Evolutionary conservation across 2,888 invertebrate genomes (phyloP).

Genomic region (Gibbula magus): DNA sequence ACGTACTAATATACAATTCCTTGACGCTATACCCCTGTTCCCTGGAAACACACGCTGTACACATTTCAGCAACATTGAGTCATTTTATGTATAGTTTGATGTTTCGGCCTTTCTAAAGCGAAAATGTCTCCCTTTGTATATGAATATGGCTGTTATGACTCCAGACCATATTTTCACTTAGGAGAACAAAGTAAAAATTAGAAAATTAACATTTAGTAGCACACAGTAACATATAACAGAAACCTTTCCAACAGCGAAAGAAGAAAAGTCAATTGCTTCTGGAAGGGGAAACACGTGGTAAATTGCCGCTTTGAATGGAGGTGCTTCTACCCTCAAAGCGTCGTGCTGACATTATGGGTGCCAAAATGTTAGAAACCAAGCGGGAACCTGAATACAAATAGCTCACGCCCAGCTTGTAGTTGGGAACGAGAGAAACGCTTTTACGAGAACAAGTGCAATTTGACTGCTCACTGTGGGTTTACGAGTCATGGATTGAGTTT

Average conservation of each 20-base stretch:
- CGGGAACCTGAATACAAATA: too few species aligned
- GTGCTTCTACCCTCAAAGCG: background rate
- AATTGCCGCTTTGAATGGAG: background rate
- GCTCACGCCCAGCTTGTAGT: too few species aligned
- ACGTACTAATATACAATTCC: too few species aligned
- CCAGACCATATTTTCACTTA: background rate
- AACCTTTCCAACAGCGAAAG: background rate
- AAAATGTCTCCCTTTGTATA: too few species aligned
- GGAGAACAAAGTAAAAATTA: background rate
- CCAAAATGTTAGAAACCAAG: too few species aligned
- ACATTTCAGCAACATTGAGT: too few species aligned
- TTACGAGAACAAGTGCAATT: slow-evolving; percentile 6
- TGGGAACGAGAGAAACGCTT: too few species aligned
- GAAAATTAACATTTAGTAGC: slow-evolving; percentile 19
- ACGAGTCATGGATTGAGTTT: background rate
- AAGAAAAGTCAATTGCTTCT: background rate
- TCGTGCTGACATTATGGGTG: background rate
- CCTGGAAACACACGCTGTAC: too few species aligned
- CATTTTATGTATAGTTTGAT: background rate
- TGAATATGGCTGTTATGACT: too few species aligned
- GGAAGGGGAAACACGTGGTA: background rate
- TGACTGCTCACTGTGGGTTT: background rate
- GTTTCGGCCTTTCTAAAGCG: slow-evolving; percentile 3
- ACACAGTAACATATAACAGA: background rate
- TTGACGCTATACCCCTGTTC: too few species aligned